These are phyloP conservation scores for Sebastes schlegelii DNA, from an alignment of 2,113 vertebrate genomes.

Conservation along the genomic window DNA sequence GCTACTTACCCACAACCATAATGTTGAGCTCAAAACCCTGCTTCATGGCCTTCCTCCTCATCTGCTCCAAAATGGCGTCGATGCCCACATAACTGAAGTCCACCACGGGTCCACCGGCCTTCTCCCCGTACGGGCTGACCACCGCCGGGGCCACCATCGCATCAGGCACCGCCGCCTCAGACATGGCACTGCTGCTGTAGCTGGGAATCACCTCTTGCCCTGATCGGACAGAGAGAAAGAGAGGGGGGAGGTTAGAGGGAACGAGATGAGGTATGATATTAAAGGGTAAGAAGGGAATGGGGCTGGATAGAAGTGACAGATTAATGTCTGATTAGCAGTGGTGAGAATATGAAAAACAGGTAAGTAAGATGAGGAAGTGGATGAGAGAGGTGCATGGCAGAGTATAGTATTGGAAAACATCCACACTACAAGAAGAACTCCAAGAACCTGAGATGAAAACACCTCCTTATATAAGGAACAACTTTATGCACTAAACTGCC, in stretches of 20 bases:
- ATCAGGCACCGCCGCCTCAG: slow-evolving; percentile 83
- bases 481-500: neutral
- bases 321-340: neutral
- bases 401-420: neutral
- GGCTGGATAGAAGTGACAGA: neutral
- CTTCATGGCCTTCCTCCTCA: slow-evolving; percentile 99
- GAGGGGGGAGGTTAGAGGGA: slow-evolving; percentile 6
- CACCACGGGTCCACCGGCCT: slow-evolving; percentile 67
- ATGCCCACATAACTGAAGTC: slow-evolving; percentile 99
- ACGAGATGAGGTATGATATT: neutral
- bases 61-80: slow-evolving; percentile 98
- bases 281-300: neutral
- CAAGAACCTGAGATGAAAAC: neutral
- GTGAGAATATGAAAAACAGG: neutral
- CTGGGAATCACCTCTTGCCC: slow-evolving; percentile 81
- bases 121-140: slow-evolving; percentile 83
- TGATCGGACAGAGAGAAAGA: slow-evolving; percentile 47
- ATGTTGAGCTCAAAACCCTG: slow-evolving; percentile 99
- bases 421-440: neutral
- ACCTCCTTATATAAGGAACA: neutral
- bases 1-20: slow-evolving; percentile 85
- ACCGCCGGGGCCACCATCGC: slow-evolving; percentile 64
- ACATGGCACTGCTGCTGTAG: slow-evolving; percentile 87
- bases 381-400: neutral
- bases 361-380: slow-evolving; percentile 6